Evolutionary conservation across 1,140 invertebrate genomes (phyloP).

Genomic region (Atta texana): DNA sequence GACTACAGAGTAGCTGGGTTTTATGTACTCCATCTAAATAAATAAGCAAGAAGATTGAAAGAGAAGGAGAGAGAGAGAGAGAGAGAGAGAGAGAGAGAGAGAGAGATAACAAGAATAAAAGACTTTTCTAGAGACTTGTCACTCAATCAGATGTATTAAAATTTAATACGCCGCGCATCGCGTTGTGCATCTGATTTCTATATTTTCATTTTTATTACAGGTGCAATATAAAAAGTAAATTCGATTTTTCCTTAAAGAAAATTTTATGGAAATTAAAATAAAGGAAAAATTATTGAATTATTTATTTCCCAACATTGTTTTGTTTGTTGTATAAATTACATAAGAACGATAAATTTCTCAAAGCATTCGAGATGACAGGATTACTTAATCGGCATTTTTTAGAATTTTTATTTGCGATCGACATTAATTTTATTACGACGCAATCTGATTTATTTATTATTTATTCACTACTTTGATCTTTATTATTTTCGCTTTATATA

Average conservation of each 20-base stretch:
- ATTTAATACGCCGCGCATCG: constrained; percentile 12
- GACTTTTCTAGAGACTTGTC: not conserved
- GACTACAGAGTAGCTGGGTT: not conserved
- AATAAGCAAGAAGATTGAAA: constrained; percentile 27
- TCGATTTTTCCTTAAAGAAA: not conserved
- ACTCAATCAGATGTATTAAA: constrained; percentile 28
- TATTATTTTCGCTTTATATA: not conserved
- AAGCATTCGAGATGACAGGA: not conserved
- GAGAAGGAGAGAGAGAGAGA: not conserved
- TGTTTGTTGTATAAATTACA: not conserved
- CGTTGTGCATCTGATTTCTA: constrained; percentile 23
- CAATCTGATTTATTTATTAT: not conserved
- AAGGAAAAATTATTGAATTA: not conserved
- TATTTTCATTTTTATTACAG: constrained; percentile 11
- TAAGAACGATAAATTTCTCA: not conserved
- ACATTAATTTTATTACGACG: not conserved
- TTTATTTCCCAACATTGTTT: not conserved
- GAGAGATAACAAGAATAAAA: constrained; percentile 1
- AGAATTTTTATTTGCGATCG: not conserved
- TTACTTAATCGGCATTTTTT: not conserved
- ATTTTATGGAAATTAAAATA: not conserved
- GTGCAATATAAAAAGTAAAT: constrained; percentile 13
- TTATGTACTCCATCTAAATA: constrained; percentile 12
- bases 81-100: not conserved
- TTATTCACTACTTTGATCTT: not conserved